Evolutionary conservation across 2,888 invertebrate species (phyloP), one percentile per base, ranked within the genome.

Genomic region (Apamea crenata): DNA sequence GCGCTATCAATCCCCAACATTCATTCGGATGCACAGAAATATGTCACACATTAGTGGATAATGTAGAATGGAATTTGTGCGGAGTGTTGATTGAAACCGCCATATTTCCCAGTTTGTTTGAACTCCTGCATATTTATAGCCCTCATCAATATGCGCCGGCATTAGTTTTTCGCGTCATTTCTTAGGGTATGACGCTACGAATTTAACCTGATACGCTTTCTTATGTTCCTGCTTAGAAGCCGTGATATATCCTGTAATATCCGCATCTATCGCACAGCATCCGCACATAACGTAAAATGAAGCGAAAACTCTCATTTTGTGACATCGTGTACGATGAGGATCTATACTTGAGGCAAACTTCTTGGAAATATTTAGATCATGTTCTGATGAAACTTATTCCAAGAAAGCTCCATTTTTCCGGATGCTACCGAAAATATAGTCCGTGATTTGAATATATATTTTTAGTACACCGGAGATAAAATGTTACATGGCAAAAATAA

Each of bases 301-400:
- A 87, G 72, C 85, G 77, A 75, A 71, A 67, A 69, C 56, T 81
- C 77, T 84, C 85, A 87, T 87, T 87, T 87, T 78, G 81, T 71
- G 84, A 80, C 76, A 79, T 61, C 80, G 47, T 66, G 59, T 50
- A 73, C 75, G 81, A 85, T 85, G 85, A 78, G 68, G 77, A 87
- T 85, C 87, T 80, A 87, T 74, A 76, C 76, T 74, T 67, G 65
- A 32, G 53, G 81, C 75, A 63, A 80, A 82, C 79, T 82, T 77
- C 82, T 68, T 85, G 78, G 82, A 77, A 85, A 85, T 87, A 87
- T 87, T 79, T 77, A 69, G 74, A 85, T 77, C 61, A 84, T 84
- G 77, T 80, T 81, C 81, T 87, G 85, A 87, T 84, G 85, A 87
- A 84, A 85, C 80, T 75, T 77, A 59, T 86, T 78, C 69, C 53